Conservation (phyloP, 1,140 invertebrate genomes). For the Eriosoma lanigerum region DNA sequence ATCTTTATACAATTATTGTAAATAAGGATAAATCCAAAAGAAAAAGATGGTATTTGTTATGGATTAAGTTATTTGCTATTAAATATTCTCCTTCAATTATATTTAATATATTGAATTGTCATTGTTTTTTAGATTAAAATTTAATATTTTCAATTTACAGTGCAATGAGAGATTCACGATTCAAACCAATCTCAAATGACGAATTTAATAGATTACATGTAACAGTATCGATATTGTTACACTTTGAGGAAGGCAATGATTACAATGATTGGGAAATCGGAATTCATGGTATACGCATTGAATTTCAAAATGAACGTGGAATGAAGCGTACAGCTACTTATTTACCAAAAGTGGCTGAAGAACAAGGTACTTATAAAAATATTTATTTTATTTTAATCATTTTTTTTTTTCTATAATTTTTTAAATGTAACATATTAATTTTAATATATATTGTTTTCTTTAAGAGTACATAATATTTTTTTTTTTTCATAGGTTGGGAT, state of each 20-base stretch:
- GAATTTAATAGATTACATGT: conserved; percentile 91
- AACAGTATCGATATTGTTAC: conserved; percentile 90
- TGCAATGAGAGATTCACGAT: conserved; percentile 96
- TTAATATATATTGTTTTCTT: background rate
- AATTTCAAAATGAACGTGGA: conserved; percentile 94
- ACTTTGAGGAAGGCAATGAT: conserved; percentile 93
- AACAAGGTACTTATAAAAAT: conserved; percentile 82
- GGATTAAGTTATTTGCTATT: too few relatives aligned
- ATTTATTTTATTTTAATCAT: background rate
- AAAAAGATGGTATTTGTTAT: too few relatives aligned
- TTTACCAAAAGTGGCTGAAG: conserved; percentile 93
- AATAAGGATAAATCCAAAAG: too few relatives aligned
- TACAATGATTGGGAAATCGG: conserved; percentile 98
- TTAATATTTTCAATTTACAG: conserved; percentile 62
- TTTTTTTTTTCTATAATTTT: background rate
- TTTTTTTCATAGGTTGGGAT: conserved; percentile 75
- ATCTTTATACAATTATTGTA: too few relatives aligned
- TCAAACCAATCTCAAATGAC: conserved; percentile 91
- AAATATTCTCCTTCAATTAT: too few relatives aligned
- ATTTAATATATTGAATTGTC: too few relatives aligned
- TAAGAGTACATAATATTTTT: background rate
- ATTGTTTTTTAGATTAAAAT: background rate
- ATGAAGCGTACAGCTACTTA: conserved; percentile 95
- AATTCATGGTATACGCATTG: conserved; percentile 95
- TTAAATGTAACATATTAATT: background rate